Evolutionary conservation across 2,113 vertebrate genomes (phyloP), one percentile per base, ranked within the genome.

Genomic region (Tenrec ecaudatus): DNA sequence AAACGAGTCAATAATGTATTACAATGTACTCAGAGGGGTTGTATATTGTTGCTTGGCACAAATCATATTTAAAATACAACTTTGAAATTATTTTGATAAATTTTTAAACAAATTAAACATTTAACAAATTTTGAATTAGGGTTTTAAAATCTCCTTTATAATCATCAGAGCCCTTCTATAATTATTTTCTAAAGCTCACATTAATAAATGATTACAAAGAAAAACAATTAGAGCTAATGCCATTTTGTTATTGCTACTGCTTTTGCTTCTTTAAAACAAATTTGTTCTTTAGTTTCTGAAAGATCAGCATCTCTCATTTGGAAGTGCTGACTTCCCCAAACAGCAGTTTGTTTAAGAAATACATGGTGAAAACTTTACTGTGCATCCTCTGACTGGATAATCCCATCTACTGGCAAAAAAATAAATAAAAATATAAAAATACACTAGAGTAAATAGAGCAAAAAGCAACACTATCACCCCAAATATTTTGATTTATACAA

Each of bases 181-280:
- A 36, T 10, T 1, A 31, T 1, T 33, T 40, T 31, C n/a, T 78
- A 78, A 90, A 71, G 69, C 53, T 88, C 62, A 86, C 0, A 0
- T 86, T 90, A 89, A 94, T 95, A 58, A 53, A 95, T 27, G 17
- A 96, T 97, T 96, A 88, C 95, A 93, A 20, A 64, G 79, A 58
- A 87, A 58, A 16, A 19, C 89, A 29, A 86, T 53, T 20, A 0
- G 16, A 87, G 29, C 4, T 91, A 36, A 19, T 82, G 36, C 3
- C 31, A 80, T 22, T 93, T 69, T n/a, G 25, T 85, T 90, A 2
- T 66, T 66, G 1, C 4, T 93, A 36, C 0, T 77, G 27, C 80
- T 93, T 11, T 89, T 60, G 2, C 0, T 71, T 81, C 95, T 87
- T 58, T 14, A 38, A 82, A 90, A 31, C 0, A 73, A 82, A 95